Conservation (phyloP, 2,797 vertebrate species). For the Danio tinwini region DNA sequence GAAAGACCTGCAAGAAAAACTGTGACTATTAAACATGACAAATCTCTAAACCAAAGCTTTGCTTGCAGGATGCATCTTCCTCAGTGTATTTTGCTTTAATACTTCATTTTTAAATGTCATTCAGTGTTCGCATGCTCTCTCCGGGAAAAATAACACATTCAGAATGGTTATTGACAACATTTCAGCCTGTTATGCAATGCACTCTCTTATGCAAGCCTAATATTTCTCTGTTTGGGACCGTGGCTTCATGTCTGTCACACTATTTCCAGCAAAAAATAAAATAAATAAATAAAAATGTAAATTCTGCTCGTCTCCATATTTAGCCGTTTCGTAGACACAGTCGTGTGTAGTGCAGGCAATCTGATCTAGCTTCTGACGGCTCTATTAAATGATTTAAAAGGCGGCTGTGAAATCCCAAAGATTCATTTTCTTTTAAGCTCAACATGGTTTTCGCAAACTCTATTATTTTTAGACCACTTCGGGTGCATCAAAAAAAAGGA, state of each 20-base stretch:
- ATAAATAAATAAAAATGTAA: constrained; percentile 16
- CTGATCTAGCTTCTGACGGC: constrained; percentile 50
- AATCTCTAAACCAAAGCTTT: background rate
- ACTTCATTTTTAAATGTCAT: constrained; percentile 38
- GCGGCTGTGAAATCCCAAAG: constrained; percentile 58
- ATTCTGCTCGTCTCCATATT: constrained; percentile 40
- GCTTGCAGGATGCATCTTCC: background rate
- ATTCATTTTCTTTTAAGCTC: constrained; percentile 61
- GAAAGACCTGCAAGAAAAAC: constrained; percentile 1
- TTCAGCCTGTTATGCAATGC: constrained; percentile 30
- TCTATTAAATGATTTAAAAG: constrained; percentile 62
- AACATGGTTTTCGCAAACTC: constrained; percentile 59
- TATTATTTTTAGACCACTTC: constrained; percentile 61
- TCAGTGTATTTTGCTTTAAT: background rate
- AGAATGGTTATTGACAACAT: constrained; percentile 20
- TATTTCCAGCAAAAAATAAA: constrained; percentile 14
- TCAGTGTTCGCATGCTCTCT: constrained; percentile 5
- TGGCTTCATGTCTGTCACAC: background rate
- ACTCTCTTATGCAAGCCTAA: constrained; percentile 39
- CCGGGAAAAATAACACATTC: constrained; percentile 10
- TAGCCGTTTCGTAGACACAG: constrained; percentile 10
- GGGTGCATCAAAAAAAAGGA: constrained; percentile 46
- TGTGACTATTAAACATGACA: constrained; percentile 21
- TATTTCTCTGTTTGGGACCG: constrained; percentile 8
- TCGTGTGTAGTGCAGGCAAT: constrained; percentile 32